A percentile compares a stretch with the other conserved stretches of the same genome.
These are phyloP conservation scores for Camelus dromedarius DNA, from an alignment of 2,113 vertebrate genomes.

Conservation along the genomic window DNA sequence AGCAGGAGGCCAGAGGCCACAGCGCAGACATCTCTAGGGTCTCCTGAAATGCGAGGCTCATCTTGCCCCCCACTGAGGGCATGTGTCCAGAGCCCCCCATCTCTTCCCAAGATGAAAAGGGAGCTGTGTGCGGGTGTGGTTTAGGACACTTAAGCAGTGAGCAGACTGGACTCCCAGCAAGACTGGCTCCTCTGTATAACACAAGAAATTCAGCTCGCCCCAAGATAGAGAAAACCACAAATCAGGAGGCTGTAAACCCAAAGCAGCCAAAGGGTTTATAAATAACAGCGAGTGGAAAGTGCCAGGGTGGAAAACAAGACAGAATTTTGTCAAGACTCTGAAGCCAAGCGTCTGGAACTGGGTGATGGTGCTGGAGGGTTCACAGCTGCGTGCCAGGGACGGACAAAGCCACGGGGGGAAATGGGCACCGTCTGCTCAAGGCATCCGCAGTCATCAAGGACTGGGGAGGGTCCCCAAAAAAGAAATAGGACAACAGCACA, in stretches of 20 bases:
- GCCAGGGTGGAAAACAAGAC: neutral
- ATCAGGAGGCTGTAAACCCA: neutral
- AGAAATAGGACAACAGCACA: neutral
- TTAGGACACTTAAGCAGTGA: neutral
- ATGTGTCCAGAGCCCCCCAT: neutral
- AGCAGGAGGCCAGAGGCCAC: slow-evolving; percentile 35
- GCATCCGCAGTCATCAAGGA: neutral
- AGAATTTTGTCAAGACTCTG: neutral
- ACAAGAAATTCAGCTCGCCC: neutral
- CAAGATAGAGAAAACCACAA: neutral
- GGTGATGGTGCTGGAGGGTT: neutral
- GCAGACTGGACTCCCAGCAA: neutral
- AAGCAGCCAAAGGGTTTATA: neutral
- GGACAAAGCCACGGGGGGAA: neutral
- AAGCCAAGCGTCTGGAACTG: neutral
- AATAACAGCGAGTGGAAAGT: neutral
- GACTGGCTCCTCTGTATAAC: neutral
- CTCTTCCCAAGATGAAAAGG: neutral
- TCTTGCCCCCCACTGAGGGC: neutral
- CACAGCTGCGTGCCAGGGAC: neutral
- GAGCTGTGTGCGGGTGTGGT: neutral
- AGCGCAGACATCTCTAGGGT: accelerated
- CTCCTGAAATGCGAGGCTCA: neutral
- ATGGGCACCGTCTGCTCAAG: accelerated
- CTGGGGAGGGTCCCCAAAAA: accelerated